These are phyloP conservation scores for Ciconia nigra DNA, from an alignment of 2,797 vertebrate genomes.

Conservation along the genomic window DNA sequence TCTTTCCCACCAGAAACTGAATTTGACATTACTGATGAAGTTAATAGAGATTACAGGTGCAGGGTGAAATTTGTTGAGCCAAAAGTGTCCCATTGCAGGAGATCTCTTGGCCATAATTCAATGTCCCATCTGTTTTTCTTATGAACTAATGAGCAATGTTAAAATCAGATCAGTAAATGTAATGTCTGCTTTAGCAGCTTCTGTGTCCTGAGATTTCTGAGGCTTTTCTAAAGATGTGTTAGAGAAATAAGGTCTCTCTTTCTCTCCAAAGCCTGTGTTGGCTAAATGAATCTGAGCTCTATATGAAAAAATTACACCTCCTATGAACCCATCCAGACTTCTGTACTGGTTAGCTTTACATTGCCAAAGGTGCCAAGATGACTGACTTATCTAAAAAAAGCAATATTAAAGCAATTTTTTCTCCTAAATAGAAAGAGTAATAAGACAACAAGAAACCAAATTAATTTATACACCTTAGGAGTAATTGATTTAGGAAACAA, in stretches of 20 bases:
- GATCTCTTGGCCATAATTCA: neutral
- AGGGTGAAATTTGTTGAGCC: neutral
- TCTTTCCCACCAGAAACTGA: neutral
- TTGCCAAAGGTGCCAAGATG: neutral
- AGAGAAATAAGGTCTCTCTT: neutral
- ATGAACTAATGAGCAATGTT: neutral
- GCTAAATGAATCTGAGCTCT: neutral
- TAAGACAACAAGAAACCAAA: neutral
- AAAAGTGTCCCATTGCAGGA: neutral
- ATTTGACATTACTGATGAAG: neutral
- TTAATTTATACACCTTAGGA: neutral
- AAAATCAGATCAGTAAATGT: slow-evolving; percentile 20
- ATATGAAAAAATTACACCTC: neutral
- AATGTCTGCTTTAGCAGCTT: neutral
- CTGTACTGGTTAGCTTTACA: neutral
- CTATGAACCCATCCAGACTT: neutral
- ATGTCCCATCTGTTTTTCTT: neutral
- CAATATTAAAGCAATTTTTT: neutral
- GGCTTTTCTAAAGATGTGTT: neutral
- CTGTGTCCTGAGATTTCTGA: neutral
- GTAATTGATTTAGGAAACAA: neutral
- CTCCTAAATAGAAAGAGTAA: neutral
- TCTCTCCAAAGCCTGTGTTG: neutral
- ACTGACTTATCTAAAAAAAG: neutral
- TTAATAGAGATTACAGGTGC: neutral